Base-by-base conservation (phyloP, 1,140 invertebrate species). In the Diorhabda elongata region DNA sequence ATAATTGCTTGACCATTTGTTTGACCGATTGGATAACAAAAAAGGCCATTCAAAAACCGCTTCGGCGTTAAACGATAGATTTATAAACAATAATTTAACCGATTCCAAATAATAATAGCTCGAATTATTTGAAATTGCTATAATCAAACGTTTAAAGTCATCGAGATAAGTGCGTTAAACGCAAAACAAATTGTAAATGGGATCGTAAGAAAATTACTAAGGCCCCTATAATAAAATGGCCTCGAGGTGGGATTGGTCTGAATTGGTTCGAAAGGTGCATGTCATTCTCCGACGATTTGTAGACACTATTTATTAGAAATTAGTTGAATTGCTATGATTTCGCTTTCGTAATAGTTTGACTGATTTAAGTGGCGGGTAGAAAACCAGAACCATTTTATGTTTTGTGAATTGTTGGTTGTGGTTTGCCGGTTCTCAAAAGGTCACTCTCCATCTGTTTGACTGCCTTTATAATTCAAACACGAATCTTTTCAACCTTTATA, bases 261-360 rank as follows among this genome's bases (percentile, higher is more conserved):
- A 58, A 63, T 61, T 68, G 69, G 64, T 69, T 67, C 59, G 69
- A 74, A 76, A 76, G 73, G 71, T 75, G 76, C 76, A 72, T 76
- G 76, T 76, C 74, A 77, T 76, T 76, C 74, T 67, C 44, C 47
- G 67, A 71, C 71, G 69, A 74, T 75, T 76, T 75, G 72, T 74
- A 65, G 71, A 67, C 73, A 75, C 76, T 76, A 77, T 77, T 77
- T 71, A 77, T 76, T 76, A 74, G 69, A 68, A 76, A 78, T 78
- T 78, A 76, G 71, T 65, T 64, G 71, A 69, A 76, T 78, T 75
- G 74, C 76, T 78, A 75, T 78, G 69, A 78, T 78, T 75, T 64
- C 62, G 69, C 45, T 66, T 63, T 65, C 44, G 68, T 65, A 71
- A 63, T 44, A 67, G 59, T 69, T 61, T 60, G 59, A 61, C 44